Conservation (phyloP, 2,888 invertebrate genomes). For the Nineta flava region DNA sequence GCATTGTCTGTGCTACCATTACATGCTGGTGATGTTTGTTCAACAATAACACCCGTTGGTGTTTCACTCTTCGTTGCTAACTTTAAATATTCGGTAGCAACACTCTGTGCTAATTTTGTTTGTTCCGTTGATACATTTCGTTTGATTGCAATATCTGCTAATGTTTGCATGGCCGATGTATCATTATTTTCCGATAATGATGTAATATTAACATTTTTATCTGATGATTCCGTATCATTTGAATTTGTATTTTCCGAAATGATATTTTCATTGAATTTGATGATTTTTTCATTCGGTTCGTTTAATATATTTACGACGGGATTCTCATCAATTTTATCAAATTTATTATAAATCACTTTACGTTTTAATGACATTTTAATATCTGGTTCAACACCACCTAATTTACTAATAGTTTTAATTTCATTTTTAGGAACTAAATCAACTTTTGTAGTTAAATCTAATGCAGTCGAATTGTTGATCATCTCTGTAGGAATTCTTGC, state of each 20-base stretch:
- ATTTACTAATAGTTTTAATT: not conserved
- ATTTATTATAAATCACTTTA: slow-evolving; percentile 5
- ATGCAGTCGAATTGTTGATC: not conserved
- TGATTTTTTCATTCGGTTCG: not conserved
- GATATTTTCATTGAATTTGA: too few relatives aligned
- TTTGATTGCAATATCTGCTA: slow-evolving; percentile 25
- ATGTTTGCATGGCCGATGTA: slow-evolving; percentile 3
- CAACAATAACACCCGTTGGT: slow-evolving; percentile 14
- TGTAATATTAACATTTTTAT: not conserved
- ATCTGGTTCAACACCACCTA: not conserved
- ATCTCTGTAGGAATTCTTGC: not conserved
- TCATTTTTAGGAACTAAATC: slow-evolving; percentile 11
- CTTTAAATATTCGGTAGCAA: slow-evolving; percentile 48
- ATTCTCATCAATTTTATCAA: slow-evolving; percentile 2
- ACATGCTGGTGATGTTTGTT: not conserved
- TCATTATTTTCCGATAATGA: not conserved
- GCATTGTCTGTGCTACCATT: slow-evolving; percentile 2
- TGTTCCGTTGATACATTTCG: slow-evolving; percentile 24
- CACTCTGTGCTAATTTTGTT: slow-evolving; percentile 40
- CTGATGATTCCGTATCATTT: not conserved
- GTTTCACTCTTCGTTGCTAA: slow-evolving; percentile 32
- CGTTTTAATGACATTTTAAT: slow-evolving; percentile 4
- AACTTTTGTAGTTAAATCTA: slow-evolving; percentile 2
- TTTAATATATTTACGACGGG: not conserved
- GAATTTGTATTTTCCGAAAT: not conserved